Conservation (phyloP, 2,113 vertebrate genomes). For the Corythoichthys haematopterus region DNA sequence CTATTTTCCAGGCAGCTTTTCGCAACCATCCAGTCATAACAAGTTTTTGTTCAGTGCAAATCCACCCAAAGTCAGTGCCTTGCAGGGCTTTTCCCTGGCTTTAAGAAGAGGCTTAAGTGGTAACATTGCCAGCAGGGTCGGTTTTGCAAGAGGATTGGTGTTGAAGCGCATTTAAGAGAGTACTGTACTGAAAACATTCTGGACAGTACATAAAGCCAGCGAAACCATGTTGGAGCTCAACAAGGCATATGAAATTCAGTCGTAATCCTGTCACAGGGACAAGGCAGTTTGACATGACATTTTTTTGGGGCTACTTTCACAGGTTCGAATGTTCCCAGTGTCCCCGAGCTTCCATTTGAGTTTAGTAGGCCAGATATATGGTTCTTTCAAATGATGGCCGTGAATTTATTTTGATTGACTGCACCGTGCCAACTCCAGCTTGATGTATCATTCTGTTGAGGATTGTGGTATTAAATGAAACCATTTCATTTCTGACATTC, state of each 20-base stretch:
- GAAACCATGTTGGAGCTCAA: slow-evolving; percentile 38
- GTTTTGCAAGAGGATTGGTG: slow-evolving; percentile 50
- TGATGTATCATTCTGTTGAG: slow-evolving; percentile 40
- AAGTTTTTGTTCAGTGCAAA: slow-evolving; percentile 42
- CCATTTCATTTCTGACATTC: slow-evolving; percentile 43
- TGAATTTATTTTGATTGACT: slow-evolving; percentile 49
- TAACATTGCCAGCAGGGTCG: slow-evolving; percentile 53
- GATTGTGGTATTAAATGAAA: slow-evolving; percentile 48
- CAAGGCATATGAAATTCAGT: slow-evolving; percentile 46
- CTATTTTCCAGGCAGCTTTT: slow-evolving; percentile 29
- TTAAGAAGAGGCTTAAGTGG: slow-evolving; percentile 60
- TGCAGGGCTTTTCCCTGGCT: slow-evolving; percentile 52
- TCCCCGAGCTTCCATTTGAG: slow-evolving; percentile 23
- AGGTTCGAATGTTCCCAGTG: slow-evolving; percentile 14
- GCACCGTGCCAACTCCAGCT: slow-evolving; percentile 24
- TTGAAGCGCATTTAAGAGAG: slow-evolving; percentile 56
- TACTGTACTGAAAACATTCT: slow-evolving; percentile 47
- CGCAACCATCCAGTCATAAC: slow-evolving; percentile 35
- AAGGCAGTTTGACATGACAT: slow-evolving; percentile 23
- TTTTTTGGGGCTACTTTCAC: slow-evolving; percentile 5
- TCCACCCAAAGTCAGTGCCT: slow-evolving; percentile 45
- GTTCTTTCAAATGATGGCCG: slow-evolving; percentile 33
- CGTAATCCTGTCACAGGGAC: slow-evolving; percentile 37
- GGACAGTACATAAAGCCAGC: slow-evolving; percentile 44
- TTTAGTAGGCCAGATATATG: slow-evolving; percentile 36